Evolutionary conservation across 2,888 invertebrate genomes (phyloP).

Genomic region (Reticulitermes lucifugus): DNA sequence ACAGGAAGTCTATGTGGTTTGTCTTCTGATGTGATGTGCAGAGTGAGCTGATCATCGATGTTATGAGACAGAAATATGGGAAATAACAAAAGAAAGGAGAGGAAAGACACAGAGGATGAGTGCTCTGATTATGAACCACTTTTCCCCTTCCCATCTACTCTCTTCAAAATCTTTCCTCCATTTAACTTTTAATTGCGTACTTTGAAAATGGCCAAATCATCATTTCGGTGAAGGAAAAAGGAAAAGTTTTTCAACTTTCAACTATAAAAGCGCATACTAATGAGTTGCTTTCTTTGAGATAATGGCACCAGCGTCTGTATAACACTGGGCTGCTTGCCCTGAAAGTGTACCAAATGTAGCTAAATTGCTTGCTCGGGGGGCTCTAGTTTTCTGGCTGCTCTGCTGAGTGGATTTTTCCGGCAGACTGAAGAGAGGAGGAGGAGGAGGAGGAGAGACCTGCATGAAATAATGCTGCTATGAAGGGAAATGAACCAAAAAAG

Average conservation of each 20-base stretch:
- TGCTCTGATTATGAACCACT: conserved; percentile 43
- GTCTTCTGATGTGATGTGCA: neutral
- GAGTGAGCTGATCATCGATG: neutral
- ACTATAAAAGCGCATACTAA: conserved; percentile 45
- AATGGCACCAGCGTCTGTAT: conserved; percentile 44
- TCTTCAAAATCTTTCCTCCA: conserved; percentile 48
- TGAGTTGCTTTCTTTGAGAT: conserved; percentile 53
- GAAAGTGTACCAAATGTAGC: conserved; percentile 50
- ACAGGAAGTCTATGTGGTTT: neutral
- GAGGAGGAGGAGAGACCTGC: conserved; percentile 16
- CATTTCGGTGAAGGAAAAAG: conserved; percentile 51
- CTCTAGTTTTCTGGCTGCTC: conserved; percentile 26
- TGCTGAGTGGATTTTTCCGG: conserved; percentile 51
- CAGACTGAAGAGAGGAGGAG: conserved; percentile 43
- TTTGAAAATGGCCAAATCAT: conserved; percentile 54
- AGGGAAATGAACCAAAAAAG: conserved; percentile 45
- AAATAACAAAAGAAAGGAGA: neutral
- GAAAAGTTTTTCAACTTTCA: conserved; percentile 48
- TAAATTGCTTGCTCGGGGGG: conserved; percentile 51
- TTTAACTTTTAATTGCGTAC: conserved; percentile 54
- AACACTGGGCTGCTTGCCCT: neutral
- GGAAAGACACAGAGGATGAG: neutral
- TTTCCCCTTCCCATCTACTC: conserved; percentile 20
- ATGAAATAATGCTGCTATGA: conserved; percentile 41
- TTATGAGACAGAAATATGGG: neutral